phyloP scores from a whole-genome alignment of 2,113 vertebrate species.

The Eretmochelys imbricata region DNA sequence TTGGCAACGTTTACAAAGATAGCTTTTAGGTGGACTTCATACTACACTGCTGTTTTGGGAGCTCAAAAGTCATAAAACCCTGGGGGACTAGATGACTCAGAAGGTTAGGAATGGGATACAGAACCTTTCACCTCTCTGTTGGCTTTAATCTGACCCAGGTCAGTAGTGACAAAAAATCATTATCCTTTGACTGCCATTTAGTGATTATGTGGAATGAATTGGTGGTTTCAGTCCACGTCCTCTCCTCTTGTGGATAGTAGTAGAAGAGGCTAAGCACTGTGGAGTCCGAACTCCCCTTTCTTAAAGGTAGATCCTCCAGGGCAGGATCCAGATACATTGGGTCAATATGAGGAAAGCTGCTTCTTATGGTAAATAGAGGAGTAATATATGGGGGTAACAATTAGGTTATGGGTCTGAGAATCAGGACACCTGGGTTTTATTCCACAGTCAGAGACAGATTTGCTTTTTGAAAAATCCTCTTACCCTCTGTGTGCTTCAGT shows the following conservation, averaged over 20 bases:
- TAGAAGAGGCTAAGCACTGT: neutral
- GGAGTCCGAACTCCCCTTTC: neutral
- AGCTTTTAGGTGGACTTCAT: conserved; percentile 60
- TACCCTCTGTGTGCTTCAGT: neutral
- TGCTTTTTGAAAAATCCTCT: neutral
- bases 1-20: conserved; percentile 14
- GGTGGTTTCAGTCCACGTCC: conserved; percentile 9
- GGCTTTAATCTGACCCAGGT: conserved; percentile 9
- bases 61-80: conserved; percentile 5
- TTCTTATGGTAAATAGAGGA: neutral
- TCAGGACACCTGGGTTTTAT: neutral
- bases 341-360: neutral
- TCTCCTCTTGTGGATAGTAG: neutral
- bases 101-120: neutral
- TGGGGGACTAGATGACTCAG: neutral
- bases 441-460: neutral
- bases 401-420: neutral
- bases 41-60: conserved; percentile 36
- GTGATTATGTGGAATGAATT: neutral
- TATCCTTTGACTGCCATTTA: neutral
- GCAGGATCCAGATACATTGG: neutral
- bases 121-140: conserved; percentile 41
- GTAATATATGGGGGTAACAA: neutral
- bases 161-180: conserved; percentile 26
- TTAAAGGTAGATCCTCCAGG: conserved; percentile 3